Evolutionary conservation across 2,797 vertebrate species (phyloP).

Genomic region (Coendou prehensilis): DNA sequence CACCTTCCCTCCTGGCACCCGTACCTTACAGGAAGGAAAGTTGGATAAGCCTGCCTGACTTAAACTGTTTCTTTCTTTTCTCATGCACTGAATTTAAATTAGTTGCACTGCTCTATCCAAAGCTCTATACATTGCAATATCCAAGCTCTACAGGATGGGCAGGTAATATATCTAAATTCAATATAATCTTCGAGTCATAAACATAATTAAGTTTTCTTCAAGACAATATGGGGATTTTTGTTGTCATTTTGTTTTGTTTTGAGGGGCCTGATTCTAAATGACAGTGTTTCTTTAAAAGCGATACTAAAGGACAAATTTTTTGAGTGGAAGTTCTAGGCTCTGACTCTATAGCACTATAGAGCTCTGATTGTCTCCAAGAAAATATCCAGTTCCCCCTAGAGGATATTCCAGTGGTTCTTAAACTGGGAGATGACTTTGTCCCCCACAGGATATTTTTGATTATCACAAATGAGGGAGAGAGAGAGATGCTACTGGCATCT

Average conservation of each 20-base stretch:
- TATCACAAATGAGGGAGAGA: not conserved
- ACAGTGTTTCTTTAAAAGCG: not conserved
- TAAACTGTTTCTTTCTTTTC: not conserved
- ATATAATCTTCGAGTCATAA: not conserved
- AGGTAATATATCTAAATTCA: slow-evolving; percentile 5
- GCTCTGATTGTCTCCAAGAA: not conserved
- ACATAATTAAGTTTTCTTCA: slow-evolving; percentile 30
- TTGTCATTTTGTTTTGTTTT: not conserved
- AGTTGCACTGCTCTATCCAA: not conserved
- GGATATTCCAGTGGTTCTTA: not conserved
- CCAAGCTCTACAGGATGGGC: not conserved
- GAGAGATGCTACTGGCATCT: not conserved
- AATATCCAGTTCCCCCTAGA: not conserved
- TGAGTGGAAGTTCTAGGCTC: not conserved
- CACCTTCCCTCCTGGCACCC: not conserved
- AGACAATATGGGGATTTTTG: not conserved
- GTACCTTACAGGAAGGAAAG: not conserved
- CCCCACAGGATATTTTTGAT: not conserved
- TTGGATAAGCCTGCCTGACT: not conserved
- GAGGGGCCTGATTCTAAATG: not conserved
- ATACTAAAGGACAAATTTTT: not conserved
- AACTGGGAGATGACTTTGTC: not conserved
- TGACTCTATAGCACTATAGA: not conserved
- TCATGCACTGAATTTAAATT: not conserved
- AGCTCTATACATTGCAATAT: not conserved